A percentile compares a stretch with the other conserved stretches of the same genome.
phyloP scores from a whole-genome alignment of 2,113 vertebrate genomes.

The Rhinichthys klamathensis region DNA sequence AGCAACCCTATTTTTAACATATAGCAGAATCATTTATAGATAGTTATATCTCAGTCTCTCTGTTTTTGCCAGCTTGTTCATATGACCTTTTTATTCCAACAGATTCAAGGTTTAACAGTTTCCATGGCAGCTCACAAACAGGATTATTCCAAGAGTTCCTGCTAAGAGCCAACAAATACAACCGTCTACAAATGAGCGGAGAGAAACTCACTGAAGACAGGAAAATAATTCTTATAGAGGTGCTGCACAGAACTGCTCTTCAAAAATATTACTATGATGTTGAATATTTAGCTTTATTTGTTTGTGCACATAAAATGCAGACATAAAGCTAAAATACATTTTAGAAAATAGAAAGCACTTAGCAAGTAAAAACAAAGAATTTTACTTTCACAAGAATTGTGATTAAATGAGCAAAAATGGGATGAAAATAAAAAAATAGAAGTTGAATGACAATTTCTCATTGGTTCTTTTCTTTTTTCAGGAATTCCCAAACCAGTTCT shows the following conservation, averaged over 20 bases:
- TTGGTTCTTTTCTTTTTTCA: slow-evolving; percentile 56
- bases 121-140: slow-evolving; percentile 81
- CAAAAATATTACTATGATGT: neutral
- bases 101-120: slow-evolving; percentile 77
- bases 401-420: neutral
- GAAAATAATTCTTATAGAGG: slow-evolving; percentile 93
- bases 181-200: slow-evolving; percentile 86
- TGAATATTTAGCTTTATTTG: neutral
- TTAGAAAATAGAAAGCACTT: neutral
- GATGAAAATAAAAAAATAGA: neutral
- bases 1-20: neutral
- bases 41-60: neutral
- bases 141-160: slow-evolving; percentile 90
- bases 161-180: slow-evolving; percentile 92
- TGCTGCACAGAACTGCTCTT: slow-evolving; percentile 65
- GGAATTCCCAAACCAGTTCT: slow-evolving; percentile 98
- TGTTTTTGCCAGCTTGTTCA: neutral
- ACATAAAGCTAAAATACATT: neutral
- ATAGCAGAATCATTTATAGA: slow-evolving; percentile 38
- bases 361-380: neutral
- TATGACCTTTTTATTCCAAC: neutral
- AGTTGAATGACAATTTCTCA: neutral
- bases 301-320: no score
- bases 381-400: no score
- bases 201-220: slow-evolving; percentile 73